Conservation (phyloP, 2,113 vertebrate genomes). For the Brachypteracias leptosomus region DNA sequence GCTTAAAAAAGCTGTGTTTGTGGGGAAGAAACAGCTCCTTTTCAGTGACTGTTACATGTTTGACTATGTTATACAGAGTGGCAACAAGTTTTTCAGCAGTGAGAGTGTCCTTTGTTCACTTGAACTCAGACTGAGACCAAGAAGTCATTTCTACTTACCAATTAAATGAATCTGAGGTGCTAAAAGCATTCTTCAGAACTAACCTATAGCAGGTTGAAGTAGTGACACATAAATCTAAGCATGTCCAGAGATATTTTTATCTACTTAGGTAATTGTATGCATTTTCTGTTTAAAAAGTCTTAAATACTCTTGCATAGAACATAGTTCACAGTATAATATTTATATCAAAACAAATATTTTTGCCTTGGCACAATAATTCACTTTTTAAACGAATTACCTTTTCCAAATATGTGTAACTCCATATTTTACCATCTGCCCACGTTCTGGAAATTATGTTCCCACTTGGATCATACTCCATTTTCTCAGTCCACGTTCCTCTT, state of each 20-base stretch:
- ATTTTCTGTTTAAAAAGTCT: neutral
- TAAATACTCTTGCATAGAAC: neutral
- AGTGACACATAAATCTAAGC: neutral
- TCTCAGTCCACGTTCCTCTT: conserved; percentile 93
- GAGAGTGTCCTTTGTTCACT: neutral
- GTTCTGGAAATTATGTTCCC: conserved; percentile 91
- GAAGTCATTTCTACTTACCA: neutral
- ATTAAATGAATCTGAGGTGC: neutral
- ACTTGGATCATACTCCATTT: conserved; percentile 91
- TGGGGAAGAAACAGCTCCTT: neutral
- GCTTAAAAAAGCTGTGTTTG: neutral
- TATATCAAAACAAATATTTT: neutral
- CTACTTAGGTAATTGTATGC: neutral
- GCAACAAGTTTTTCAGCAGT: neutral
- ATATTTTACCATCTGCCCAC: conserved; percentile 98
- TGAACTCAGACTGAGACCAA: neutral
- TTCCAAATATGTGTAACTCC: conserved; percentile 97
- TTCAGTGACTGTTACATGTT: neutral
- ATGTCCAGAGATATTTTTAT: neutral
- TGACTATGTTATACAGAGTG: neutral
- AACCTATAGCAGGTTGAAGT: neutral
- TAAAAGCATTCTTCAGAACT: neutral
- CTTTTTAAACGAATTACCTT: conserved; percentile 77
- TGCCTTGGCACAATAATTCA: neutral
- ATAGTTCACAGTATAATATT: neutral